Percentiles rank a stretch among this genome's conserved stretches.
phyloP scores from a whole-genome alignment of 2,113 vertebrate species.

The cattle (Bos taurus) region ARS-UCD2.0 NC_037335.1:72099501-72100000 shows the following conservation, averaged over 20 bases:
- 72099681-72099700: background rate
- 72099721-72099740: background rate
- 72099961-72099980: background rate
- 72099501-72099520: background rate
- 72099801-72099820: background rate
- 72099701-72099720: background rate
- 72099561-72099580: background rate
- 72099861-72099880: background rate
- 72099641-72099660: background rate
- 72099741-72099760: background rate
- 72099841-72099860: background rate
- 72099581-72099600: background rate
- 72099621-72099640: background rate
- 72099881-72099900: background rate
- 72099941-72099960: background rate
- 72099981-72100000: background rate
- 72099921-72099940: slow-evolving; percentile 43
- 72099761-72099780: background rate
- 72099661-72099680: background rate
- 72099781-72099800: background rate
- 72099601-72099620: background rate
- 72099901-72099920: slow-evolving; percentile 69
- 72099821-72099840: background rate
- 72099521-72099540: background rate
- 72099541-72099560: background rate